Evolutionary conservation across 2,888 invertebrate genomes (phyloP), one percentile per base, ranked within the genome.

Genomic region (Petrolisthes manimaculis): DNA sequence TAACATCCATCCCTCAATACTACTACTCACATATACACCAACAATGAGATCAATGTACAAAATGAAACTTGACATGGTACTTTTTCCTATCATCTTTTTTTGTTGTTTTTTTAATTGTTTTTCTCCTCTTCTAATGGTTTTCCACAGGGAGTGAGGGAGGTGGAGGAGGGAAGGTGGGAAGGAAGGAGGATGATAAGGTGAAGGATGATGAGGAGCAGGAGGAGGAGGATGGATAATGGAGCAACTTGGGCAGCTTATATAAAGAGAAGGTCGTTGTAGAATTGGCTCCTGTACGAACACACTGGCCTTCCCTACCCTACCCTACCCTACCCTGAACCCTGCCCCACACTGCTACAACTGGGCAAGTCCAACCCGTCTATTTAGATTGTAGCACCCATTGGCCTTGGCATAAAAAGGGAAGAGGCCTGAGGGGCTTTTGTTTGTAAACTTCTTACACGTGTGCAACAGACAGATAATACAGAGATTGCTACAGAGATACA

Each of bases 1-100:
- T 80, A 89, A 89, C 89, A 89, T 89, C 81, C 89, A 89, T 85
- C 86, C 89, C 89, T 89, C 89, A 89, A 88, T 37, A 85, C 86
- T 88, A 90, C 90, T 88, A 90, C 90, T 78, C 88, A 90, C 90
- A 90, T 86, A 82, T 88, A 90, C 86, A 90, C 90, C 88, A 90
- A 90, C 88, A 88, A 90, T 90, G 90, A 90, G 90, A 90, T 90
- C 87, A 89, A 87, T 89, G 85, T 89, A 89, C 89, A 89, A 89
- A 89, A 89, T 89, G 87, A 90, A 84, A 83, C 51, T 81, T 84
- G 75, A 84, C 75, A 81, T 86, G 85, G 85, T 86, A 71, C 71
- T 71, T 71, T 71, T 71, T 71, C 1, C 6, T 61, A 61, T 61
- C 37, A 37, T 9, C 1, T 71, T 71, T 71, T 71, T 71, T 71